These are phyloP conservation scores for Spinus pinus DNA, from an alignment of 2,797 vertebrate species.

Conservation along the genomic window DNA sequence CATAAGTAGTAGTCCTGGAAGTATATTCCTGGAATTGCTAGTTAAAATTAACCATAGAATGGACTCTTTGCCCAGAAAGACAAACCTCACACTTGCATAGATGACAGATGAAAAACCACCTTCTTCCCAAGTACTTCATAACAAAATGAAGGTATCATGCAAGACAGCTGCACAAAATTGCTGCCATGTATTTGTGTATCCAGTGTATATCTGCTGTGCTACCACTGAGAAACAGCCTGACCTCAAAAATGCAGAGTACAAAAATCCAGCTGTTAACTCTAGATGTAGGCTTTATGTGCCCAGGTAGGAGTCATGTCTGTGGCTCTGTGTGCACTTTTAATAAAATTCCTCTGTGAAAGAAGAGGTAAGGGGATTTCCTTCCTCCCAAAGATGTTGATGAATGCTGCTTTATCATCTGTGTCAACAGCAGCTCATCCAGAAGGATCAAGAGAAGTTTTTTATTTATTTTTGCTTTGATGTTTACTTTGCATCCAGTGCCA, in stretches of 20 bases:
- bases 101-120: background rate
- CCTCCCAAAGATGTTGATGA: background rate
- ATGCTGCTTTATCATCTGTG: background rate
- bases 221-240: background rate
- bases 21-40: background rate
- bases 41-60: background rate
- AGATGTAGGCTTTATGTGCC: background rate
- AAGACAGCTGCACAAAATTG: background rate
- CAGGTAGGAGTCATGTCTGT: background rate
- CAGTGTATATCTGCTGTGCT: background rate
- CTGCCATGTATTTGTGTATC: background rate
- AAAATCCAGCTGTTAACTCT: background rate
- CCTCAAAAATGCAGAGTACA: background rate
- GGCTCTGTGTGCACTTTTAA: background rate
- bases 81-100: background rate
- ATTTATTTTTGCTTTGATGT: background rate
- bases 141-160: background rate
- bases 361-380: constrained; percentile 9
- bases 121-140: background rate
- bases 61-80: background rate
- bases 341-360: background rate
- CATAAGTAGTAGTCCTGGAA: background rate
- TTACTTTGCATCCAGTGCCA: background rate
- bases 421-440: background rate
- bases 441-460: background rate